Percentiles rank a stretch among this genome's conserved stretches.
phyloP scores from a whole-genome alignment of 2,888 invertebrate species.

The Blastobasis lacticolella region DNA sequence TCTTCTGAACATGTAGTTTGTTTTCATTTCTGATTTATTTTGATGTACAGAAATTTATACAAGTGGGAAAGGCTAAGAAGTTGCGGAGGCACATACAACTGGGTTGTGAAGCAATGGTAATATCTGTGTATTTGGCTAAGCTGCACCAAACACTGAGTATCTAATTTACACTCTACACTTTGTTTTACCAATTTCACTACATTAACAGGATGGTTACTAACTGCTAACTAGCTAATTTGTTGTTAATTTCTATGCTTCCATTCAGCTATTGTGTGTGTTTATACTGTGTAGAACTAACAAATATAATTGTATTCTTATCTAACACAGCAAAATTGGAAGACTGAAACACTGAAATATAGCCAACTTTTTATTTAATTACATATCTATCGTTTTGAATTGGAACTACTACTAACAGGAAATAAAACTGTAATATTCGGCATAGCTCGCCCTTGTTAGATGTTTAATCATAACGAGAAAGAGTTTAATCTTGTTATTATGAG shows the following conservation, averaged over 20 bases:
- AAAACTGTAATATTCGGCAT: too few relatives aligned
- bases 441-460: too few relatives aligned
- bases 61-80: slow-evolving; percentile 10
- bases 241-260: background rate
- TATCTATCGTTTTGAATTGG: too few relatives aligned
- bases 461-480: too few relatives aligned
- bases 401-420: too few relatives aligned
- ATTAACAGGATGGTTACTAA: background rate
- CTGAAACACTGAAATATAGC: too few relatives aligned
- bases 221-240: background rate
- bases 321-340: too few relatives aligned
- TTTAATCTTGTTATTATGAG: too few relatives aligned
- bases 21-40: slow-evolving; percentile 46
- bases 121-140: slow-evolving; percentile 1
- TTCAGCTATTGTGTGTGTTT: background rate
- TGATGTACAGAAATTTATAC: slow-evolving; percentile 18
- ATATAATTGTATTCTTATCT: too few relatives aligned
- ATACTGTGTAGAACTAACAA: too few relatives aligned
- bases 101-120: slow-evolving; percentile 7
- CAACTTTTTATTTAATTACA: too few relatives aligned
- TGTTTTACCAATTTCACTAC: background rate
- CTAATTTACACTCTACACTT: too few relatives aligned
- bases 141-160: slow-evolving; percentile 1
- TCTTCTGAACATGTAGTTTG: slow-evolving; percentile 58
- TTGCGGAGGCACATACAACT: background rate